Evolutionary conservation across 2,888 invertebrate genomes (phyloP), one percentile per base, ranked within the genome.

Genomic region (Pachydiplax longipennis): DNA sequence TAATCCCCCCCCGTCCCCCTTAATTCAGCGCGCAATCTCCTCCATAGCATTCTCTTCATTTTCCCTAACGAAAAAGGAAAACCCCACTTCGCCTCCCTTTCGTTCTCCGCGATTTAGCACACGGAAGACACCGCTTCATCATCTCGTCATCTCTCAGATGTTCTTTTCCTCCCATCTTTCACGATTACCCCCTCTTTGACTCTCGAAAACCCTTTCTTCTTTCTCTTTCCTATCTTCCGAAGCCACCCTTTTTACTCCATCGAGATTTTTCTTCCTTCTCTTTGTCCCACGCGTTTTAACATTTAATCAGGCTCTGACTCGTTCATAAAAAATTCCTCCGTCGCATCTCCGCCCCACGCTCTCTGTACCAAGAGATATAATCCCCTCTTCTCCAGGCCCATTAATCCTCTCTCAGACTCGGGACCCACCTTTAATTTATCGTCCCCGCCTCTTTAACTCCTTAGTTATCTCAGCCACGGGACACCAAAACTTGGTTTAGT

Each of bases 101-200:
- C 31, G 31, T 31, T 13, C 73, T 31, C 3, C 73, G 1, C 73
- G 25, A n/a, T 25, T 65, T n/a, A 65, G 25, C n/a, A 65, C n/a
- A 25, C 25, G 65, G 65, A 65, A 65, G 25, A n/a, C 10, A 65
- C 65, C 65, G 2, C 65, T n/a, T 65, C 18, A 65, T 48, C 48
- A n/a, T 65, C 65, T 65, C 65, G 2, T 65, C n/a, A 22, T 65
- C 65, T 65, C 65, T n/a, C 81, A 53, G 83, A 73, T 90, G 81
- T 90, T 37, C 81, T 35, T 91, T 61, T 90, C 80, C 80, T 91
- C 48, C 90, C 53, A 90, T 58, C 90, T 35, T 65, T 22, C 65
- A n/a, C 65, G 25, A 48, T 48, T 65, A 65, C 65, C 65, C 65
- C n/a, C n/a, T 53, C n/a, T 15, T 90, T 53, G 44, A 65, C 80